Evolutionary conservation across 2,113 vertebrate genomes (phyloP).

Genomic region (Gavia stellata): DNA sequence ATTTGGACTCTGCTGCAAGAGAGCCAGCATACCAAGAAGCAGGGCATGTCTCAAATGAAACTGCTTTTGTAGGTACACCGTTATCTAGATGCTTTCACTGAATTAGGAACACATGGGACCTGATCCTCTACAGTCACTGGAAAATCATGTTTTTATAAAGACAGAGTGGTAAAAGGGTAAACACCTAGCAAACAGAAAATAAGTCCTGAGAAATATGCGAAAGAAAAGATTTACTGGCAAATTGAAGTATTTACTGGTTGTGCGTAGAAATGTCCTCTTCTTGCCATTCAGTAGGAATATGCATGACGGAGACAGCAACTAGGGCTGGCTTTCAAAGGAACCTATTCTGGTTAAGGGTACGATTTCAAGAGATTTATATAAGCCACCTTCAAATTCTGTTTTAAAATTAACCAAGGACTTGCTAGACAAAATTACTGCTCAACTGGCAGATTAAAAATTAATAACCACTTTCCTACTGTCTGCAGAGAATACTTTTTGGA

Average conservation of each 20-base stretch:
- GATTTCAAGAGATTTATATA: neutral
- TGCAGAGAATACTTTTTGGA: neutral
- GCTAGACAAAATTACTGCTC: neutral
- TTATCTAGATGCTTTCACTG: neutral
- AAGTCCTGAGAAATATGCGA: neutral
- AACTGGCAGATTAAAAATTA: slow-evolving; percentile 6
- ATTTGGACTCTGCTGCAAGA: neutral
- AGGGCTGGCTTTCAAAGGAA: neutral
- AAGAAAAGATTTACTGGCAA: neutral
- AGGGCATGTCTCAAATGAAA: neutral
- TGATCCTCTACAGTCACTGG: neutral
- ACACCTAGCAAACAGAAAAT: neutral
- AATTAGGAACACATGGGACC: neutral
- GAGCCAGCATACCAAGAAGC: neutral
- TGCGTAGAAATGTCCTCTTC: neutral
- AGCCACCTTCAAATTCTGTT: neutral
- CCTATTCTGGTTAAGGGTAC: neutral
- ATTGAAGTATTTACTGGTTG: neutral
- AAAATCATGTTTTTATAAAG: neutral
- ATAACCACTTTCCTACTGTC: neutral
- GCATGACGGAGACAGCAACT: neutral
- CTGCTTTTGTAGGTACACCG: neutral
- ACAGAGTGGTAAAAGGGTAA: neutral
- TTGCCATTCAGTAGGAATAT: neutral
- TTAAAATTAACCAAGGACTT: slow-evolving; percentile 17